Evolutionary conservation across 2,113 vertebrate species (phyloP).

Genomic region (Zosterops borbonicus): DNA sequence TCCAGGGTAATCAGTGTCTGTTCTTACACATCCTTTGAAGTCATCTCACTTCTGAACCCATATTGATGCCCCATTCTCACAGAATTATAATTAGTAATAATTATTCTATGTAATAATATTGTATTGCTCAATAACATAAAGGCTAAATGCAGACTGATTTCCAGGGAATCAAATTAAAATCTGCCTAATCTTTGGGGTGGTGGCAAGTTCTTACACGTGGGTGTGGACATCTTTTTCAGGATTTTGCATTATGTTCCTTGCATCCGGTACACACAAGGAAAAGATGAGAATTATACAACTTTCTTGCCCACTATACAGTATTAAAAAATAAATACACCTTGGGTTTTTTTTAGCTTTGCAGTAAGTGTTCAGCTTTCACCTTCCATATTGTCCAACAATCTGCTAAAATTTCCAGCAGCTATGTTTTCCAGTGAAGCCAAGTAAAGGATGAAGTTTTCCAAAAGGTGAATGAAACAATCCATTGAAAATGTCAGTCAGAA

Average conservation of each 20-base stretch:
- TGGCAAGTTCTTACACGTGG: background rate
- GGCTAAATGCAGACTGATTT: background rate
- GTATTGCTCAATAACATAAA: background rate
- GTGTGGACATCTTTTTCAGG: background rate
- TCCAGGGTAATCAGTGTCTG: fast-evolving
- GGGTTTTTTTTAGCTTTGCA: background rate
- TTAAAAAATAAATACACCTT: background rate
- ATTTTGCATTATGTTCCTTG: fast-evolving
- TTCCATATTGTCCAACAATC: background rate
- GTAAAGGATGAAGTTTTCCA: slow-evolving; percentile 8
- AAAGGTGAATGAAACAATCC: slow-evolving; percentile 56
- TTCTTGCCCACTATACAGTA: background rate
- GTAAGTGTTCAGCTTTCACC: background rate
- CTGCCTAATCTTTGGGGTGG: background rate
- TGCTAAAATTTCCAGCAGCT: slow-evolving; percentile 38
- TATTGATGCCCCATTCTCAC: background rate
- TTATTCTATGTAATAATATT: background rate
- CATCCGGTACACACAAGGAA: background rate
- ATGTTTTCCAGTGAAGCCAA: slow-evolving; percentile 11
- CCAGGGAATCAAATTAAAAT: background rate
- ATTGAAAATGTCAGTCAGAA: slow-evolving; percentile 59
- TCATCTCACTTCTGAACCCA: background rate
- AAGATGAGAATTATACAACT: background rate
- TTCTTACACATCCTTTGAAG: background rate
- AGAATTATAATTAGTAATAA: background rate